A percentile compares a stretch with the other conserved stretches of the same genome.
phyloP scores from a whole-genome alignment of 53 echinoderm and acorn worm genomes.

The Temnopleurus reevesii region DNA sequence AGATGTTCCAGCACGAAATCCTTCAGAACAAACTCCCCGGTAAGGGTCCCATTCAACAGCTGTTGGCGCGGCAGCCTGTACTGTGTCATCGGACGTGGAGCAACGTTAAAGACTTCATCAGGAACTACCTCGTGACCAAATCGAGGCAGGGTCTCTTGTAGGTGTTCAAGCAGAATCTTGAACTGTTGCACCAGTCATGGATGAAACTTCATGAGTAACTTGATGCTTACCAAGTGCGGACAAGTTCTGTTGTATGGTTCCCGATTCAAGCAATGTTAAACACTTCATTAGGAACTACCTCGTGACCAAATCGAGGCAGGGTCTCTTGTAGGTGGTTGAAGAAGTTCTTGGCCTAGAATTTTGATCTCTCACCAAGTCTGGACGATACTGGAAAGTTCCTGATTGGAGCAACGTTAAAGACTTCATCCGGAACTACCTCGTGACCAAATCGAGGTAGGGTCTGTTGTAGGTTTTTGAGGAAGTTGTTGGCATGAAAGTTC shows the following conservation, averaged over 20 bases:
- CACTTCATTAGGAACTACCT: slow-evolving; percentile 42
- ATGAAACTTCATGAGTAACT: neutral
- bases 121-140: slow-evolving; percentile 60
- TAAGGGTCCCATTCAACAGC: slow-evolving; percentile 56
- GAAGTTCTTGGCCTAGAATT: neutral
- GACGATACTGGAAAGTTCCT: neutral
- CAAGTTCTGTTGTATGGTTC: neutral
- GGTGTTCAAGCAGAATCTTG: too few relatives aligned
- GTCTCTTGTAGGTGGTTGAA: neutral
- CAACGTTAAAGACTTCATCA: slow-evolving; percentile 61
- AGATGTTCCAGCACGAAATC: slow-evolving; percentile 60
- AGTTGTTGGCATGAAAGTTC: neutral
- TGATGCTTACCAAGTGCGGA: neutral
- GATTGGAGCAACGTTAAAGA: neutral
- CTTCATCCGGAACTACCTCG: slow-evolving; percentile 17
- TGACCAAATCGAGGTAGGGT: neutral
- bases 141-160: slow-evolving; percentile 45
- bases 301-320: slow-evolving; percentile 31
- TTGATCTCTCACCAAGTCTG: neutral
- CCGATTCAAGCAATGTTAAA: neutral
- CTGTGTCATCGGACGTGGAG: slow-evolving; percentile 55
- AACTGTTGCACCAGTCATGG: neutral
- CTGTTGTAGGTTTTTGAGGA: neutral
- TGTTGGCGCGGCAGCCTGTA: slow-evolving; percentile 31
- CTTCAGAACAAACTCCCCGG: slow-evolving; percentile 59